A percentile compares a stretch with the other conserved stretches of the same genome.
Conservation (phyloP, 2,113 vertebrate genomes). For the Anas platyrhynchos region DNA sequence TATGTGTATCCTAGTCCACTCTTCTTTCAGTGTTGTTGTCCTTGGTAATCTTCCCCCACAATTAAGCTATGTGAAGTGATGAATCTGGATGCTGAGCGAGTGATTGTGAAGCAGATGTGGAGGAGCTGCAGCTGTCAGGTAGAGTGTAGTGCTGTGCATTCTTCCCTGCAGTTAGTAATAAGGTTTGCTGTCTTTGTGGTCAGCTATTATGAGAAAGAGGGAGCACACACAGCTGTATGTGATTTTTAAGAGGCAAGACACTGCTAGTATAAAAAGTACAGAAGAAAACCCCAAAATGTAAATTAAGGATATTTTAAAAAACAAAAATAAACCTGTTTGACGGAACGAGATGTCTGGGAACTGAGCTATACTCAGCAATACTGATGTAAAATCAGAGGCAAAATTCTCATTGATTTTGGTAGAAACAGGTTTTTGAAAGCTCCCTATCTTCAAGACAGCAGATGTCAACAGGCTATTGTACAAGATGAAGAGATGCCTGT, state of each 20-base stretch:
- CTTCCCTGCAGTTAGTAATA: slow-evolving; percentile 2
- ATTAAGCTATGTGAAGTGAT: not conserved
- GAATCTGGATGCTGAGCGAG: not conserved
- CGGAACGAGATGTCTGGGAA: slow-evolving; percentile 19
- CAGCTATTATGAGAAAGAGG: slow-evolving; percentile 30
- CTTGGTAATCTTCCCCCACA: not conserved
- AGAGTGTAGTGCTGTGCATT: not conserved
- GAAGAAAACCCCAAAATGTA: slow-evolving; percentile 27
- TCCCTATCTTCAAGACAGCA: not conserved
- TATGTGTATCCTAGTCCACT: not conserved
- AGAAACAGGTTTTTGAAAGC: not conserved
- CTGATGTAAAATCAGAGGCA: not conserved
- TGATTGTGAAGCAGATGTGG: slow-evolving; percentile 4
- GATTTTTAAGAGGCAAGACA: slow-evolving; percentile 21
- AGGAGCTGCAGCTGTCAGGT: slow-evolving; percentile 1
- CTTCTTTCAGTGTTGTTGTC: not conserved
- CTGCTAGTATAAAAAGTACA: not conserved
- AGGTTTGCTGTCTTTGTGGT: not conserved
- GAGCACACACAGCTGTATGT: slow-evolving; percentile 5
- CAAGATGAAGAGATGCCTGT: not conserved
- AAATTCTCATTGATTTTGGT: not conserved
- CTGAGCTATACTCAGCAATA: not conserved
- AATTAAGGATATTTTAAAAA: slow-evolving; percentile 34
- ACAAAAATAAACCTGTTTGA: not conserved
- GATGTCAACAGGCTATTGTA: not conserved